A percentile compares a stretch with the other conserved stretches of the same genome.
Conservation (phyloP, 2,113 vertebrate species). For the Edolisoma coerulescens region DNA sequence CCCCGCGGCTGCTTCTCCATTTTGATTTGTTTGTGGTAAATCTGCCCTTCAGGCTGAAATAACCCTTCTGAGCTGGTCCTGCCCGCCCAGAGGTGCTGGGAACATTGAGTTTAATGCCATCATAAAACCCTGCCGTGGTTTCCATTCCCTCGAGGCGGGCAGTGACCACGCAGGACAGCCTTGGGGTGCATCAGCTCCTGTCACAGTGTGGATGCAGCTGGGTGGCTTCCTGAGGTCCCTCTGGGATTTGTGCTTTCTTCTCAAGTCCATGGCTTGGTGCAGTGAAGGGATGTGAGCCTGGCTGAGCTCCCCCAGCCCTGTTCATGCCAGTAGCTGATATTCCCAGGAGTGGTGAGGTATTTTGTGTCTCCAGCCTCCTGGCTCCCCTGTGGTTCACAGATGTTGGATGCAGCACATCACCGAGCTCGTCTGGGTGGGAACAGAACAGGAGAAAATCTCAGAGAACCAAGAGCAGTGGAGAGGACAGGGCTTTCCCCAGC, state of each 20-base stretch:
- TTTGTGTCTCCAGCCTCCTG: neutral
- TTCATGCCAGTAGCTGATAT: neutral
- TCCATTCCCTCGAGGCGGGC: neutral
- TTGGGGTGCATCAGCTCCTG: neutral
- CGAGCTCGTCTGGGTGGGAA: neutral
- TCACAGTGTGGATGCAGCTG: neutral
- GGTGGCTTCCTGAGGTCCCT: neutral
- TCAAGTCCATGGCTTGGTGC: neutral
- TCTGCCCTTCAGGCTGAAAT: conserved; percentile 15
- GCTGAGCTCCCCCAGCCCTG: neutral
- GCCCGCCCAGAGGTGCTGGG: neutral
- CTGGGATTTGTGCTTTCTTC: neutral
- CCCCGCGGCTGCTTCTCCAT: neutral
- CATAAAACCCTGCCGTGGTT: neutral
- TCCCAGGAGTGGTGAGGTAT: neutral
- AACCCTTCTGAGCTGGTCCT: neutral
- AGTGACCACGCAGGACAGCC: neutral
- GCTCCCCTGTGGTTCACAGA: neutral
- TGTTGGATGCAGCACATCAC: neutral
- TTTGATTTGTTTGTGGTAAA: neutral
- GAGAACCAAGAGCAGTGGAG: neutral
- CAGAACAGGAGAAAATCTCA: neutral
- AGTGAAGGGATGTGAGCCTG: rapidly evolving
- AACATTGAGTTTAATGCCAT: neutral
- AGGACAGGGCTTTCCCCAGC: neutral